phyloP scores from a whole-genome alignment of 2,888 invertebrate genomes.

The Xestobium rufovillosum region DNA sequence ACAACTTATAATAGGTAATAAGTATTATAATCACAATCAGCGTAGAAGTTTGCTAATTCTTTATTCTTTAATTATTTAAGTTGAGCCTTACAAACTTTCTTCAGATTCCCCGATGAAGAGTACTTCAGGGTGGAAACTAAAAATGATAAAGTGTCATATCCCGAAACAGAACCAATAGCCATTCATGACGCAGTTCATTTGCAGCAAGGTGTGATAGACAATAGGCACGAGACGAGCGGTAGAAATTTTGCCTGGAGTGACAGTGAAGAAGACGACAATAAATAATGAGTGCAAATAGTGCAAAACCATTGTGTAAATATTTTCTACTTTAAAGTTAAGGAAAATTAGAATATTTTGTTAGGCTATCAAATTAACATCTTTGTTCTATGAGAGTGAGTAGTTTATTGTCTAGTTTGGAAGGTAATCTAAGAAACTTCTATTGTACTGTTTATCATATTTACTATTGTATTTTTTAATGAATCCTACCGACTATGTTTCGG shows the following conservation, averaged over 20 bases:
- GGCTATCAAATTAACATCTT: too few relatives aligned
- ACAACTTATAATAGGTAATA: not conserved
- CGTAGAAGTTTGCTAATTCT: not conserved
- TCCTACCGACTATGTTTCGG: too few relatives aligned
- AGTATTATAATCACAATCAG: not conserved
- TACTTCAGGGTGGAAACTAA: slow-evolving; percentile 13
- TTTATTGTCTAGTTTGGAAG: too few relatives aligned
- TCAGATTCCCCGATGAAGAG: slow-evolving; percentile 31
- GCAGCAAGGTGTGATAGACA: slow-evolving; percentile 3
- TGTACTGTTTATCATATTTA: too few relatives aligned
- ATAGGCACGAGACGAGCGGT: slow-evolving; percentile 25
- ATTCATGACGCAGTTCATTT: not conserved
- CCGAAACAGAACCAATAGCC: too few relatives aligned
- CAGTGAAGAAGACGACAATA: slow-evolving; percentile 24
- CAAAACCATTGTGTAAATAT: slow-evolving; percentile 12
- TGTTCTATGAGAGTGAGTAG: too few relatives aligned
- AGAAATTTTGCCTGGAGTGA: slow-evolving; percentile 43
- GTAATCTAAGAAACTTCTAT: too few relatives aligned
- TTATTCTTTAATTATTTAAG: not conserved
- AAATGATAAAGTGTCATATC: slow-evolving; percentile 4
- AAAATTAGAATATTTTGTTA: too few relatives aligned
- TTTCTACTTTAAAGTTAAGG: not conserved
- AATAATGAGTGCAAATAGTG: slow-evolving; percentile 17
- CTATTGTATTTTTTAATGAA: too few relatives aligned
- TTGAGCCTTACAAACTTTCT: not conserved